A percentile compares a stretch with the other conserved stretches of the same genome.
phyloP scores from a whole-genome alignment of 2,113 vertebrate genomes.

The Myiopsitta monachus region DNA sequence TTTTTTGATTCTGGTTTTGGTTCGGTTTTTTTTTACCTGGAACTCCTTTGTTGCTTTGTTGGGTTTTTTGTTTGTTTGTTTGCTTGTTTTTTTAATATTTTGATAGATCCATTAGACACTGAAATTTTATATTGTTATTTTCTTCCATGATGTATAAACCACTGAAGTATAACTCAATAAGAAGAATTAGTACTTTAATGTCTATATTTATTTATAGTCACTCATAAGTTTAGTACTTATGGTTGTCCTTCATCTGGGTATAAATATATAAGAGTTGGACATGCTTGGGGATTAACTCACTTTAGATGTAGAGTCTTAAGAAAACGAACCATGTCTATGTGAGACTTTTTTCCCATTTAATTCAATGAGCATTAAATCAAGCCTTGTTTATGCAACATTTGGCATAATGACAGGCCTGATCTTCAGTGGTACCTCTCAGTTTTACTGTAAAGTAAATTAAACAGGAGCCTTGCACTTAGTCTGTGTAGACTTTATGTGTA shows the following conservation, averaged over 20 bases:
- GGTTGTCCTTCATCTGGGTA: neutral
- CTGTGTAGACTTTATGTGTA: neutral
- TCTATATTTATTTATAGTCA: neutral
- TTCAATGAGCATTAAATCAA: constrained; percentile 1
- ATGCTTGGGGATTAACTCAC: neutral
- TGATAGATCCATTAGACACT: neutral
- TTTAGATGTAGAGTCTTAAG: neutral
- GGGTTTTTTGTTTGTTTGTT: too few relatives aligned
- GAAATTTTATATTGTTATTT: neutral
- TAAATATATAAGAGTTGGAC: neutral
- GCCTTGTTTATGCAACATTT: constrained; percentile 12
- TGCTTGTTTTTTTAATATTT: neutral
- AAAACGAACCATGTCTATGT: neutral
- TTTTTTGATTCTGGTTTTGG: neutral
- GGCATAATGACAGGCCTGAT: neutral
- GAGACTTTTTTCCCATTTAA: neutral
- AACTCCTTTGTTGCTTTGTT: neutral
- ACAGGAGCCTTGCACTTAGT: neutral
- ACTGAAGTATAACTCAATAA: neutral
- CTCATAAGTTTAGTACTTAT: neutral
- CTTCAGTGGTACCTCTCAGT: neutral
- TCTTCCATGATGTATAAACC: neutral
- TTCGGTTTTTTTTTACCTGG: neutral
- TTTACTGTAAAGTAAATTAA: constrained; percentile 5
- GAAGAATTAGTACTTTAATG: neutral